Base-by-base conservation (phyloP, 2,888 invertebrate genomes). In the Frankliniella fusca region DNA sequence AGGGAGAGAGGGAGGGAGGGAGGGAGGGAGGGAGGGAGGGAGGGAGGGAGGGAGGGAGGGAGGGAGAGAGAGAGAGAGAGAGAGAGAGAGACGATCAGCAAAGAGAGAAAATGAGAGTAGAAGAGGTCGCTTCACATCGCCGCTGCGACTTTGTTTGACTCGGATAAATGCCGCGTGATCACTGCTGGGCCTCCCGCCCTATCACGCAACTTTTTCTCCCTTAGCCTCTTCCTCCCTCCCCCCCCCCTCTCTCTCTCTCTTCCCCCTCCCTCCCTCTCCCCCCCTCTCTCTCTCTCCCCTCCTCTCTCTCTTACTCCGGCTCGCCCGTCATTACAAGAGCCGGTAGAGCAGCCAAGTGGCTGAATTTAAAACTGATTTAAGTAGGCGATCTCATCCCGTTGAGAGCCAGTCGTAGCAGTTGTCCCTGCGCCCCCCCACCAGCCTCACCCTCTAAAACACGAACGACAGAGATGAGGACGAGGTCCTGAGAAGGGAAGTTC, bases 281-380 rank as follows among this genome's bases (percentile, higher is more conserved):
- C n/a, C n/a, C n/a, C n/a, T n/a, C n/a, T n/a, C n/a, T n/a, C n/a
- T n/a, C n/a, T n/a, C n/a, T n/a, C n/a, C n/a, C n/a, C n/a, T n/a
- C n/a, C n/a, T n/a, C n/a, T n/a, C n/a, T n/a, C n/a, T n/a, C n/a
- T n/a, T n/a, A n/a, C n/a, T n/a, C n/a, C n/a, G 54, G 54, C 15
- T 15, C 54, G 18, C 54, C 23, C 23, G 23, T 70, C 70, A 70
- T 70, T 70, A 70, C 70, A 70, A 23, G 70, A 11, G 11, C 70
- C 23, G 54, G 70, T 23, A 27, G 70, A n/a, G 70, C 70, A n/a
- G 70, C 70, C 70, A 70, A 70, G 70, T 70, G 70, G 23, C 70
- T 70, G 70, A 70, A 70, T 70, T 70, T 70, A 70, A 70, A 70
- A 70, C 70, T 70, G 70, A 70, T 70, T 70, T 70, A 70, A 70